Conservation (phyloP, 2,888 invertebrate genomes). For the Apocheima hispidaria region DNA sequence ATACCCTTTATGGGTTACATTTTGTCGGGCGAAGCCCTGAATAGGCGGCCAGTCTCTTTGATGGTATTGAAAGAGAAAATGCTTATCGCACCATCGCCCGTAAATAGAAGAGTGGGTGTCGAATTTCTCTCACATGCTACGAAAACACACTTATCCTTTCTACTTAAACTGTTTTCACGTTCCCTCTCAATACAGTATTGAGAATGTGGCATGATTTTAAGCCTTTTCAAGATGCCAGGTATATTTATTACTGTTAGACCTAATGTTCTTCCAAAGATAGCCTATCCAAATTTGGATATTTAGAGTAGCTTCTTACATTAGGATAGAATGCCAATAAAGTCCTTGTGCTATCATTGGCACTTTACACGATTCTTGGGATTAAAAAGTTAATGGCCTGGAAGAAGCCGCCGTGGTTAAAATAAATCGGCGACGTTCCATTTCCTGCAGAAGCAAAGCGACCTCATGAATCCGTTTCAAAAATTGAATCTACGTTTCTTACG, state of each 20-base stretch:
- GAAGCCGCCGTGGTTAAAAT: conserved; percentile 79
- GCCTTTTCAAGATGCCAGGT: conserved; percentile 65
- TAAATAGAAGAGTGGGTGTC: conserved; percentile 81
- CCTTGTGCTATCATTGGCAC: conserved; percentile 65
- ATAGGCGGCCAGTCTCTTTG: conserved; percentile 82
- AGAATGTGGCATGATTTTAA: conserved; percentile 68
- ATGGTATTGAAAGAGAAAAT: conserved; percentile 83
- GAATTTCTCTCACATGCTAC: conserved; percentile 79
- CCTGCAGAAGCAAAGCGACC: conserved; percentile 71
- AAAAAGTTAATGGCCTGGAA: conserved; percentile 83
- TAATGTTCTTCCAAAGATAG: conserved; percentile 25
- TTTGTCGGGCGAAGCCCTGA: conserved; percentile 73
- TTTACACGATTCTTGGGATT: conserved; percentile 78
- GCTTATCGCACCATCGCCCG: conserved; percentile 82
- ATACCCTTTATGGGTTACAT: conserved; percentile 76
- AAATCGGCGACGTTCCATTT: conserved; percentile 82
- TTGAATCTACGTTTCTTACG: conserved; percentile 53
- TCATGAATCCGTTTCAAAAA: conserved; percentile 73
- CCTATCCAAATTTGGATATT: conserved; percentile 19
- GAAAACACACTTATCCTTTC: conserved; percentile 83
- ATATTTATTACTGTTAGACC: conserved; percentile 48
- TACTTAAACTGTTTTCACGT: conserved; percentile 80
- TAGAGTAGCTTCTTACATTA: conserved; percentile 17
- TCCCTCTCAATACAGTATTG: conserved; percentile 71
- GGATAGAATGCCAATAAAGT: conserved; percentile 29